These are phyloP conservation scores for Escarpia spicata DNA, from an alignment of 2,888 invertebrate genomes.

Conservation along the genomic window DNA sequence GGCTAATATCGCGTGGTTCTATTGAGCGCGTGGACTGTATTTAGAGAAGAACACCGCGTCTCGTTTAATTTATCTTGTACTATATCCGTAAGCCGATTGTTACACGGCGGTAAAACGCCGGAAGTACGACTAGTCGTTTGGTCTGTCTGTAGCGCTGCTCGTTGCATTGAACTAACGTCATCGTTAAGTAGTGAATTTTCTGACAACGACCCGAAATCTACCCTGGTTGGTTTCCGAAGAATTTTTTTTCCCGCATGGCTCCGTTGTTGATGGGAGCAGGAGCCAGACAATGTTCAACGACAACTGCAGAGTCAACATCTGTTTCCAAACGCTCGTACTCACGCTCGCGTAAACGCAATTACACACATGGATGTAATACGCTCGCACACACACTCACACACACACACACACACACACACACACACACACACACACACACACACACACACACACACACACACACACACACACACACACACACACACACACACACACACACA, in stretches of 20 bases:
- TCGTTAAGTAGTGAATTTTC: not conserved
- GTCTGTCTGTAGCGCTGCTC: not conserved
- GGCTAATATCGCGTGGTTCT: not conserved
- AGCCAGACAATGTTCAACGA: not conserved
- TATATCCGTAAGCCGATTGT: not conserved
- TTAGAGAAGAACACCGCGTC: not conserved
- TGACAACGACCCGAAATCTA: not conserved
- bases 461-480: no score
- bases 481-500: no score
- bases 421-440: no score
- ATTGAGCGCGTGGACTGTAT: not conserved
- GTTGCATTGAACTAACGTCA: not conserved
- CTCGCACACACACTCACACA: no score
- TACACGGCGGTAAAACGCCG: not conserved
- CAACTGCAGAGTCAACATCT: not conserved
- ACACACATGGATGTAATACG: no score
- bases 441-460: no score
- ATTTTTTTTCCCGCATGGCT: not conserved
- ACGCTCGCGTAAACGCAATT: no score
- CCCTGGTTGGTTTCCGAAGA: not conserved
- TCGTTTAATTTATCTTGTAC: not conserved
- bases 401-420: no score
- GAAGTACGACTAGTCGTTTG: not conserved
- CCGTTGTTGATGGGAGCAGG: not conserved
- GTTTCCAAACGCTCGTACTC: no score